A percentile compares a stretch with the other conserved stretches of the same genome.
Conservation (phyloP, 2,797 vertebrate genomes). For the Pogoniulus pusillus region DNA sequence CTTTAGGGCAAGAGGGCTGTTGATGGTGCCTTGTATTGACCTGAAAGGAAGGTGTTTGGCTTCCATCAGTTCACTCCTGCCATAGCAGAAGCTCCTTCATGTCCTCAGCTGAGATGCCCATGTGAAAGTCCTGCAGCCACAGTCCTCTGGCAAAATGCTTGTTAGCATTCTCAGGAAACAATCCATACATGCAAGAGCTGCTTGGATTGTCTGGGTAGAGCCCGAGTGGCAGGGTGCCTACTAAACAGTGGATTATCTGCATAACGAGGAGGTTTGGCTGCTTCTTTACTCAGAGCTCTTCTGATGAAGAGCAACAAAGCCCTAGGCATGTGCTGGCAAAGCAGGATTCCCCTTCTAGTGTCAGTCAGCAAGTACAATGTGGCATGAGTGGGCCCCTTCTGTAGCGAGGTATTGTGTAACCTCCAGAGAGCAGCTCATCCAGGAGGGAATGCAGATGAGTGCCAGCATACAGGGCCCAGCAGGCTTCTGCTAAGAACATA, state of each 20-base stretch:
- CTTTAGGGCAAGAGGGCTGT: neutral
- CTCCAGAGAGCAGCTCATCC: neutral
- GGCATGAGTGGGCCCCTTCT: neutral
- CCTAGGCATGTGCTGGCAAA: neutral
- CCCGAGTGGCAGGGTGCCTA: neutral
- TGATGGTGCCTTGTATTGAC: neutral
- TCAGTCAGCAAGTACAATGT: neutral
- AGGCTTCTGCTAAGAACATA: neutral
- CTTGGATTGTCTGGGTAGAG: conserved; percentile 17
- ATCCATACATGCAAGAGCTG: neutral
- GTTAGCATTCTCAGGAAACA: conserved; percentile 15
- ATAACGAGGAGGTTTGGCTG: conserved; percentile 30
- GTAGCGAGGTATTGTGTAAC: neutral
- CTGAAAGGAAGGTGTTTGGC: neutral
- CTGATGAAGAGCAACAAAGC: neutral
- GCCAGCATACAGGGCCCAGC: neutral
- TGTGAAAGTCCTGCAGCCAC: neutral
- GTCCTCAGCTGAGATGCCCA: neutral
- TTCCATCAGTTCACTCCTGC: neutral
- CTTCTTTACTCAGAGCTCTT: conserved; percentile 13
- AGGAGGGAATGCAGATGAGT: neutral
- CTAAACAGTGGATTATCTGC: conserved; percentile 12
- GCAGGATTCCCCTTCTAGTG: neutral
- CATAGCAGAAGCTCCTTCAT: neutral
- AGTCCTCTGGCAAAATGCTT: neutral